These are phyloP conservation scores for Luperina nickerlii DNA, from an alignment of 2,888 invertebrate species.

Conservation along the genomic window DNA sequence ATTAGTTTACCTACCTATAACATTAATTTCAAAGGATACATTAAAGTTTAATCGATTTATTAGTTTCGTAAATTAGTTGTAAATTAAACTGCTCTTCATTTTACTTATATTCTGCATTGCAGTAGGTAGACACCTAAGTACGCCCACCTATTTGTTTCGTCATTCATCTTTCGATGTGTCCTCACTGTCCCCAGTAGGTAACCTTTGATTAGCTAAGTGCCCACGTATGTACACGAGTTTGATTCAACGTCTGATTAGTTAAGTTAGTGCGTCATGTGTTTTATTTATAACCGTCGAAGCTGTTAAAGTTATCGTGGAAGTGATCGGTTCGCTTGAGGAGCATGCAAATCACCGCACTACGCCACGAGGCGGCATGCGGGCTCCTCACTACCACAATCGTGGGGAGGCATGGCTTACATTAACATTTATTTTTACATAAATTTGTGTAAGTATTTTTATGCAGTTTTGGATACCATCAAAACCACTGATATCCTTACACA, in stretches of 20 bases:
- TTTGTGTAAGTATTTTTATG: constrained; percentile 15
- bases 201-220: constrained; percentile 44
- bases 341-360: constrained; percentile 87
- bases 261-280: constrained; percentile 61
- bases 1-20: constrained; percentile 9
- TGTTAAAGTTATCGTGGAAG: constrained; percentile 72
- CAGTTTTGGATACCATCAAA: constrained; percentile 20
- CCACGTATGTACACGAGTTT: constrained; percentile 34
- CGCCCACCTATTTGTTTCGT: background rate
- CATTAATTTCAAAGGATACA: constrained; percentile 6
- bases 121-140: background rate
- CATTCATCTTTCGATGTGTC: constrained; percentile 1
- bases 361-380: constrained; percentile 79
- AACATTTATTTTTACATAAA: constrained; percentile 34
- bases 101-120: background rate
- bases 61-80: constrained; percentile 28
- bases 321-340: constrained; percentile 72
- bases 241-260: constrained; percentile 56
- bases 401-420: constrained; percentile 64
- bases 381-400: constrained; percentile 68
- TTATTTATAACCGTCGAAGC: constrained; percentile 66
- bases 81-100: constrained; percentile 1
- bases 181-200: constrained; percentile 5
- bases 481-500: constrained; percentile 15
- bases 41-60: constrained; percentile 21